Percentiles rank a stretch among this genome's conserved stretches.
These are phyloP conservation scores for Corapipo altera DNA, from an alignment of 2,113 vertebrate species.

Conservation along the genomic window DNA sequence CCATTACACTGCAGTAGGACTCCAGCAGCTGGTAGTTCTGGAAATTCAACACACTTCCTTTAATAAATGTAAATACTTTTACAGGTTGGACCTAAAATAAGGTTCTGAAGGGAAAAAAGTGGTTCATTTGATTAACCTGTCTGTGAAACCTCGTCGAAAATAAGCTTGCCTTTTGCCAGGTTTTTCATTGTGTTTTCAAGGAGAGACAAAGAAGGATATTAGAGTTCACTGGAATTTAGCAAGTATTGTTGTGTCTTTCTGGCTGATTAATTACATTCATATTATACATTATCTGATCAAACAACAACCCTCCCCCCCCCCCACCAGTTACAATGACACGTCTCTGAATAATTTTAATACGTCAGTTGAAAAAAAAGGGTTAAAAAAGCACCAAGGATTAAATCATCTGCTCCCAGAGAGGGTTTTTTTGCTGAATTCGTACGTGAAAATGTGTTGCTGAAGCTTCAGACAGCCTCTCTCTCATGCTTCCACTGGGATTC, in stretches of 20 bases:
- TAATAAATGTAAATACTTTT: not conserved
- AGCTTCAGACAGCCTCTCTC: not conserved
- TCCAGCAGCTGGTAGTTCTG: slow-evolving; percentile 34
- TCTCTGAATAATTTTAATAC: not conserved
- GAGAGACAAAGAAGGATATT: slow-evolving; percentile 3
- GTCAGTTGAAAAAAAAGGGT: not conserved
- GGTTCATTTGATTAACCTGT: not conserved
- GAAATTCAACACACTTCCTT: not conserved
- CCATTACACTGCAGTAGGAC: slow-evolving; percentile 51
- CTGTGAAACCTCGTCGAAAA: not conserved
- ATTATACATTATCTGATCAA: not conserved
- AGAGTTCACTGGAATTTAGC: not conserved
- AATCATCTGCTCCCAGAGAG: not conserved
- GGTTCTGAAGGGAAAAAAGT: not conserved
- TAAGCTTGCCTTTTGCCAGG: not conserved
- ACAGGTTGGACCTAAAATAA: not conserved
- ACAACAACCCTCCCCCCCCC: fast-evolving
- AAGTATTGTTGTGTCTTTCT: not conserved
- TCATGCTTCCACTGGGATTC: not conserved
- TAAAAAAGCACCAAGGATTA: not conserved
- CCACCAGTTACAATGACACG: not conserved
- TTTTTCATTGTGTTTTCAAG: slow-evolving; percentile 31
- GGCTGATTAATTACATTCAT: not conserved
- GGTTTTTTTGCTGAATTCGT: not conserved
- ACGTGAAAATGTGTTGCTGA: not conserved